Base-by-base conservation (phyloP, 2,888 invertebrate genomes). In the Papilio elwesi region DNA sequence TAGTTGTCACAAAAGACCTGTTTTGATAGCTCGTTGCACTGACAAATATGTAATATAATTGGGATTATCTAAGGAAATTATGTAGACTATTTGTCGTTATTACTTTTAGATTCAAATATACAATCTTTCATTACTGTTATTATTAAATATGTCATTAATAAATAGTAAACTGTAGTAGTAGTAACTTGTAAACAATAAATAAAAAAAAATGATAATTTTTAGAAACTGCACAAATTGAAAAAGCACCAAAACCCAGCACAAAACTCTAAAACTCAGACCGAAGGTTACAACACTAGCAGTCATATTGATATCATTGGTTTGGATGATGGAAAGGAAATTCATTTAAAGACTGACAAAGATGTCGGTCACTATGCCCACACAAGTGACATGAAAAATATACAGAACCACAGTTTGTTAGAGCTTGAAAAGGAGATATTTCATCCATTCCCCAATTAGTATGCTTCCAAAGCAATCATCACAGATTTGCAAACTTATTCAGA, bases 211-310 rank as follows among this genome's bases (percentile, higher is more conserved):
- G n/a, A 26, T 26, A 43, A 72, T 15, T 91, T 91, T 52, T 89
- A 93, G 93, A 92, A 89, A 86, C 68, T 86, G 51, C 93, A 93
- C 77, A 91, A 89, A 79, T 59, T 85, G 55, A 91, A 89, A 75
- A 93, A 93, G 69, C 93, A 93, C 76, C 86, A 87, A 77, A 78
- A 87, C 9, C 65, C 77, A 0, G 26, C 78, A 10, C 82, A 82
- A 49, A 78, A 75, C 47, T 49, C 77, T 0, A 87, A 86, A 77
- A 72, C 78, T 8, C 87, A 83, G 76, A 86, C 81, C 75, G 87
- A 89, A 67, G 77, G 76, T 8, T 87, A 80, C 63, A 87, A 85
- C 68, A 87, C 83, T 69, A 85, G 80, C 64, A 83, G 81, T 59
- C 89, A 88, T 59, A 89, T 91, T 73, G 92, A 92, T 74, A 90